Evolutionary conservation across 2,113 vertebrate species (phyloP).

Genomic region (Paratilapia polleni): DNA sequence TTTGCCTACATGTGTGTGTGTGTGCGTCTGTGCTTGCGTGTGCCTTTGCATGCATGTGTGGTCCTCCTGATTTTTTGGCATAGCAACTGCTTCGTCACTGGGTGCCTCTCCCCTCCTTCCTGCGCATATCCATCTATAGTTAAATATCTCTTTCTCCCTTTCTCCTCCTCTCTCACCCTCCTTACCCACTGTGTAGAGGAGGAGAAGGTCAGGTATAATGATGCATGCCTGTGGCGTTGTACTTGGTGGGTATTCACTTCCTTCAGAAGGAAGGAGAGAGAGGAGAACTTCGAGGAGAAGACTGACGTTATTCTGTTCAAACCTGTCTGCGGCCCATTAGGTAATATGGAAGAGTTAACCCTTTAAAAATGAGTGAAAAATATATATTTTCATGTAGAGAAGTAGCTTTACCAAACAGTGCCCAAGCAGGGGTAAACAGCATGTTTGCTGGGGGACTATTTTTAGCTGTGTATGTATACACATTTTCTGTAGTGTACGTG

Average conservation of each 20-base stretch:
- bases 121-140: conserved; percentile 38
- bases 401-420: neutral
- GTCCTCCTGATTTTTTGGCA: conserved; percentile 57
- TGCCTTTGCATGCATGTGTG: neutral
- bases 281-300: neutral
- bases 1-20: conserved; percentile 7
- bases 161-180: neutral
- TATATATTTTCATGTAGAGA: neutral
- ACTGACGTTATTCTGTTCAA: neutral
- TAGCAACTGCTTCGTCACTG: conserved; percentile 70
- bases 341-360: neutral
- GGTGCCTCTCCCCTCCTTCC: conserved; percentile 33
- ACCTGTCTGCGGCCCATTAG: neutral
- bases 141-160: conserved; percentile 29
- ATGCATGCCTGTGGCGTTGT: conserved; percentile 32
- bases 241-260: conserved; percentile 37
- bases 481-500: neutral
- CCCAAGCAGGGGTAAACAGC: neutral
- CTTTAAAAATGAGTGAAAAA: neutral
- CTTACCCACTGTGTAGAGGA: conserved; percentile 32
- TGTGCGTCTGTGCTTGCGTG: neutral
- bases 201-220: conserved; percentile 61
- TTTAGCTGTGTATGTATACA: neutral
- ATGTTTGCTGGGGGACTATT: neutral
- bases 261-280: neutral